Base-by-base conservation (phyloP, 2,113 vertebrate species). In the Notarius lentiginosus region DNA sequence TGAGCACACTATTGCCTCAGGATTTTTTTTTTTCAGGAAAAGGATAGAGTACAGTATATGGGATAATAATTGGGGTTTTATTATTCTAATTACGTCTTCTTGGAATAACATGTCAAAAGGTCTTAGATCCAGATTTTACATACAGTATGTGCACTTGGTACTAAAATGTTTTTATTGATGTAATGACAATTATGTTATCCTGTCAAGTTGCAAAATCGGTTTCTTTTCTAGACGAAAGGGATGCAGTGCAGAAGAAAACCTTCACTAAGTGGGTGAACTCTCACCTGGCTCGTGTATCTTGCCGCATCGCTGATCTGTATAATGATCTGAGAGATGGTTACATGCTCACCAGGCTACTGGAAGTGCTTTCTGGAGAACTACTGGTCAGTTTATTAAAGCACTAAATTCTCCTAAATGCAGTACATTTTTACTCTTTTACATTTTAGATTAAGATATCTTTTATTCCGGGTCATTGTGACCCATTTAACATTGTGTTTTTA, bases 181-280 rank as follows among this genome's bases (percentile, higher is more conserved):
- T 18, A 56, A 41, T 47, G 17, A 63, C 34, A 4, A 51, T 51
- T 66, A 17, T 18, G 22, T 66, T 77, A n/a, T 34, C 49, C n/a
- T n/a, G 7, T 76, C 12, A 49, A 49, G 12, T 75, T 83, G 24
- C 7, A 7, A 22, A 0, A 7, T 63, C 77, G 49, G 0, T 2
- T 51, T 83, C 61, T 86, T 47, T 11, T 73, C 3, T 84, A 99
- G 98, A 99, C 79, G 98, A 99, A 89, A 93, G 98, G 4, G 98
- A 99, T 49, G 96, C 97, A 0, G 98, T 99, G 75, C 98, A 99
- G 95, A 98, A 99, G 95, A 99, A 99, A 87, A 99, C 98, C 14
- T 99, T 99, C 89, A 99, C 97, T 83, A 99, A 98, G 89, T 99
- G 97, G 97, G 96, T 99, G 49, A 99, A 99, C 89, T 96, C 97